These are phyloP conservation scores for Thecocarcelia acutangulata DNA, from an alignment of 2,888 invertebrate species.

Conservation along the genomic window DNA sequence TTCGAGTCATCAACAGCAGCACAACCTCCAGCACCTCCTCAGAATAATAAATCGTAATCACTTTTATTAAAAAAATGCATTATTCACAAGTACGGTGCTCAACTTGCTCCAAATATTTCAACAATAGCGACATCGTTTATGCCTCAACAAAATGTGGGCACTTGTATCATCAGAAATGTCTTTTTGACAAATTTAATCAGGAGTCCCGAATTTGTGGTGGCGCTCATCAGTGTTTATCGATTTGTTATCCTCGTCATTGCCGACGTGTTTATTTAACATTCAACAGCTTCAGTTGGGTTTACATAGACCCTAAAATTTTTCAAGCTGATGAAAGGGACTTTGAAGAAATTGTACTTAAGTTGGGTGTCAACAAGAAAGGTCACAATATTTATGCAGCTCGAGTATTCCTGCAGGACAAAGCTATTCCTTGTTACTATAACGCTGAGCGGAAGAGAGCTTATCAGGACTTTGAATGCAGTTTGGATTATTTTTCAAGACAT, in stretches of 20 bases:
- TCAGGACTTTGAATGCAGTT: neutral
- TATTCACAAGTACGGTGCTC: neutral
- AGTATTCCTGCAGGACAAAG: neutral
- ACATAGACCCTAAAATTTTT: constrained; percentile 5
- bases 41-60: no score
- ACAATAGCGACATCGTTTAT: constrained; percentile 7
- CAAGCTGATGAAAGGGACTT: neutral
- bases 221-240: neutral
- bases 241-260: constrained; percentile 20
- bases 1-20: no score
- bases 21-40: no score
- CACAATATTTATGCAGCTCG: constrained; percentile 20
- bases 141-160: constrained; percentile 5
- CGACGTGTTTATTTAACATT: constrained; percentile 9
- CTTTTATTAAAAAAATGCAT: no score
- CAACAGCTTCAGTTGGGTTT: neutral
- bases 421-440: constrained; percentile 12
- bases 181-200: neutral
- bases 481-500: neutral
- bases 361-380: constrained; percentile 1
- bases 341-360: neutral
- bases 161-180: constrained; percentile 10
- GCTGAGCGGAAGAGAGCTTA: neutral
- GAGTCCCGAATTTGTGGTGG: neutral
- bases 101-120: neutral